Evolutionary conservation across 2,113 vertebrate genomes (phyloP).

Genomic region (Entosphenus tridentatus): DNA sequence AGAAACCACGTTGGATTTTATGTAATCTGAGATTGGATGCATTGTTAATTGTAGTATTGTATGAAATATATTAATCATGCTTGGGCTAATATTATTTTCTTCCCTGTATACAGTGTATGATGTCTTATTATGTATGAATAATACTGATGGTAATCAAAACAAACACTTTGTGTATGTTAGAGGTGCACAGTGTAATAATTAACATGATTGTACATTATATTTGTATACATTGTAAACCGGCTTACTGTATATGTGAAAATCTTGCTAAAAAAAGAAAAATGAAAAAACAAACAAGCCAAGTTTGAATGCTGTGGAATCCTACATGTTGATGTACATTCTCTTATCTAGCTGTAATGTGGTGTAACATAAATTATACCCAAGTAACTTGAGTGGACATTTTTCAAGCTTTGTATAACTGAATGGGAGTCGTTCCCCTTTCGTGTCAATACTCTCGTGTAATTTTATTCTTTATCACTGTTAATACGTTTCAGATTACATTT

Average conservation of each 20-base stretch:
- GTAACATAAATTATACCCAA: not conserved
- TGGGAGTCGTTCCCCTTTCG: not conserved
- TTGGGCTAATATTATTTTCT: not conserved
- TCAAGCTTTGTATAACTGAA: slow-evolving; percentile 5
- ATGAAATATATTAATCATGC: not conserved
- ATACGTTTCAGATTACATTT: slow-evolving; percentile 3
- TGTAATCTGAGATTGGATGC: not conserved
- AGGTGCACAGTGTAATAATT: slow-evolving; percentile 2
- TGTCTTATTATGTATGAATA: slow-evolving; percentile 2
- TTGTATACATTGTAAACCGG: slow-evolving; percentile 6
- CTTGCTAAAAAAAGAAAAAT: not conserved
- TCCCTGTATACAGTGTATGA: slow-evolving; percentile 4
- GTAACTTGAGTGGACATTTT: slow-evolving; percentile 1
- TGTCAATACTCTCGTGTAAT: slow-evolving; percentile 1
- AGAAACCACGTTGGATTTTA: no score
- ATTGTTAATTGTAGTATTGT: slow-evolving; percentile 5
- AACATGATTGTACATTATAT: slow-evolving; percentile 5
- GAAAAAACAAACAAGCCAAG: not conserved
- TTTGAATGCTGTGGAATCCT: slow-evolving; percentile 2
- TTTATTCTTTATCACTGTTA: slow-evolving; percentile 2
- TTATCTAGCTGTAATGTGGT: slow-evolving; percentile 3
- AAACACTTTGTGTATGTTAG: slow-evolving; percentile 3
- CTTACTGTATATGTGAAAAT: slow-evolving; percentile 6
- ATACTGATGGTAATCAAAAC: slow-evolving; percentile 4
- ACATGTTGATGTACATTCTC: not conserved